phyloP scores from a whole-genome alignment of 2,113 vertebrate species.

The Platycercus adscitus region DNA sequence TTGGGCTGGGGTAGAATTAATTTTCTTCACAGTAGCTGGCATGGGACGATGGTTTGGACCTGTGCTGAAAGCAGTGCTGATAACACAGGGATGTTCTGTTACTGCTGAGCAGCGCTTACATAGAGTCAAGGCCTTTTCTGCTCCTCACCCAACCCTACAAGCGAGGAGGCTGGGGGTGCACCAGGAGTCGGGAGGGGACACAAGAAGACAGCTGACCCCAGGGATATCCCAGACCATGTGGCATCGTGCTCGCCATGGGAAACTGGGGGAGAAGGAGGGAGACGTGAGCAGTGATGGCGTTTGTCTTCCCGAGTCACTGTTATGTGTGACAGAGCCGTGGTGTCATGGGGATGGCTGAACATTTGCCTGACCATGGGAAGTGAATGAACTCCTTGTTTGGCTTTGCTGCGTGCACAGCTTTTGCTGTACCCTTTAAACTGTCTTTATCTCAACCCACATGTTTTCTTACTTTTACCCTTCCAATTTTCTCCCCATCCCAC shows the following conservation, averaged over 20 bases:
- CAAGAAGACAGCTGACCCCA: background rate
- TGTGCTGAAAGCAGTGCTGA: background rate
- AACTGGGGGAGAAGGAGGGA: background rate
- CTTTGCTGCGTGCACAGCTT: background rate
- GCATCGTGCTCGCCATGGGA: background rate
- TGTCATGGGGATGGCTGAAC: background rate
- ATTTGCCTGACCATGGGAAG: background rate
- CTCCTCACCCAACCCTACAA: background rate
- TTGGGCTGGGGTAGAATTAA: background rate
- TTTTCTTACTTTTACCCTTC: background rate
- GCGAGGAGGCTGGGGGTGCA: background rate
- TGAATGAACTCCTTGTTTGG: background rate
- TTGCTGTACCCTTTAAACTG: background rate
- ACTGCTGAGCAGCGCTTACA: background rate
- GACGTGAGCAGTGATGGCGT: background rate
- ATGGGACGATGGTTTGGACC: background rate
- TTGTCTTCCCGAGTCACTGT: background rate
- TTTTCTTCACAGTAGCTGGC: background rate
- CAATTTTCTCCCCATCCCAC: background rate
- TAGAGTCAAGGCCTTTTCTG: background rate
- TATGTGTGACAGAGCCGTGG: background rate
- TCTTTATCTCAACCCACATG: background rate
- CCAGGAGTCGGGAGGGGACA: background rate
- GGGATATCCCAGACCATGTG: background rate
- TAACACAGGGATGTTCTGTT: accelerated